A percentile compares a stretch with the other conserved stretches of the same genome.
Conservation (phyloP, 1,140 invertebrate species). For the Neodiprion lecontei region DNA sequence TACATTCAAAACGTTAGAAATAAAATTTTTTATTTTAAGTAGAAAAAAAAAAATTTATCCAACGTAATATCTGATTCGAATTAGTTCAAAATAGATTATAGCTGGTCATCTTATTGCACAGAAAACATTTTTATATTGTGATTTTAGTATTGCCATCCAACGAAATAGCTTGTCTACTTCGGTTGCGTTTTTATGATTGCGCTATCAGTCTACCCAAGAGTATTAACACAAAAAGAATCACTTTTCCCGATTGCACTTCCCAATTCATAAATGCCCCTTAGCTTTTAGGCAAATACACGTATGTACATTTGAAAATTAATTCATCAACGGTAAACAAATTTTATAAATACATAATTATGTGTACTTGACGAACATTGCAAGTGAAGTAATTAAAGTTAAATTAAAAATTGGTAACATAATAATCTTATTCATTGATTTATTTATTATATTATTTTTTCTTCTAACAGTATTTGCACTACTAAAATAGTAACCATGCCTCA, state of each 20-base stretch:
- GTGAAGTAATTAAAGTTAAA: slow-evolving; percentile 12
- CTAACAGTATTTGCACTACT: neutral
- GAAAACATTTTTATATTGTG: slow-evolving; percentile 28
- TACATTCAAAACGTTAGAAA: no score
- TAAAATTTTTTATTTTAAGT: no score
- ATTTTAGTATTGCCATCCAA: slow-evolving; percentile 9
- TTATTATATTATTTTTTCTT: neutral
- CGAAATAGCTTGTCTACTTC: neutral
- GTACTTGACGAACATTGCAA: slow-evolving; percentile 5
- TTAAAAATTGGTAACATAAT: slow-evolving; percentile 16
- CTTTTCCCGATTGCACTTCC: slow-evolving; percentile 52
- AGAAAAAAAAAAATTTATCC: neutral
- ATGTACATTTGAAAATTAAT: slow-evolving; percentile 18
- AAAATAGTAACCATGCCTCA: neutral
- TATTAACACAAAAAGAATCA: slow-evolving; percentile 4
- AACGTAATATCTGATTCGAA: neutral
- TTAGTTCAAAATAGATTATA: neutral
- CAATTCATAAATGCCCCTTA: slow-evolving; percentile 39
- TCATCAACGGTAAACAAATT: neutral
- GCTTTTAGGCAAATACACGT: slow-evolving; percentile 17
- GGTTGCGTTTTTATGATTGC: slow-evolving; percentile 6
- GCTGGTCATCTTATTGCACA: slow-evolving; percentile 39
- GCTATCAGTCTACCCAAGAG: slow-evolving; percentile 11
- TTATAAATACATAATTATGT: slow-evolving; percentile 8
- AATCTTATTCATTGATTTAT: slow-evolving; percentile 8